Percentiles rank a stretch among this genome's conserved stretches.
Evolutionary conservation across 2,113 vertebrate species (phyloP).

Genomic region (Colaptes auratus): DNA sequence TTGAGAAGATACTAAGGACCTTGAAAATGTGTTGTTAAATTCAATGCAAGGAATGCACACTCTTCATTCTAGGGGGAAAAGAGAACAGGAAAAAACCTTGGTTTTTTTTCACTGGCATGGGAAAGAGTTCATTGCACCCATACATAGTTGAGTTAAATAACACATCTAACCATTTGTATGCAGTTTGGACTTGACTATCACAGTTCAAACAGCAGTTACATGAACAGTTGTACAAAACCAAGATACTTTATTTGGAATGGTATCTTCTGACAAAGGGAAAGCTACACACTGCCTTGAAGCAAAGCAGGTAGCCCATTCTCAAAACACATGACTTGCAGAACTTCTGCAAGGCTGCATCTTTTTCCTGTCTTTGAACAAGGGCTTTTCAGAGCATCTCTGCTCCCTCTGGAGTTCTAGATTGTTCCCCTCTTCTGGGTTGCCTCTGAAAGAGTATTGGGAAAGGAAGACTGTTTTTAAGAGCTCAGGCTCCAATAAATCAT

Average conservation of each 20-base stretch:
- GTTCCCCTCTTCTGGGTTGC: not conserved
- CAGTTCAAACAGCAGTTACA: not conserved
- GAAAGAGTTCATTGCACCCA: not conserved
- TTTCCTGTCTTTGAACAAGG: not conserved
- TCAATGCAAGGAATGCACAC: not conserved
- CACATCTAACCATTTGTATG: not conserved
- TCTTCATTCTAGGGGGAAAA: conserved; percentile 56
- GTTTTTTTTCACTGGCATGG: not conserved
- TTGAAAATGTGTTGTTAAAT: not conserved
- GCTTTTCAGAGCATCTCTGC: not conserved
- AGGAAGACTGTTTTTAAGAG: not conserved
- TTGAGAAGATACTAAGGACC: not conserved
- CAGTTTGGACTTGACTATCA: not conserved
- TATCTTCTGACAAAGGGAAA: not conserved
- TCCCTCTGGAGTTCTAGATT: not conserved
- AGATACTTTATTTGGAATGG: not conserved
- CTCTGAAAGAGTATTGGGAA: not conserved
- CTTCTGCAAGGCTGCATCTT: not conserved
- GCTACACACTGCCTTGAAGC: not conserved
- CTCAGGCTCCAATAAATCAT: not conserved
- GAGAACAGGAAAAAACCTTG: not conserved
- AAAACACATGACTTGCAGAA: not conserved
- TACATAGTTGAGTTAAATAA: not conserved
- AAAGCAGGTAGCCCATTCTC: not conserved
- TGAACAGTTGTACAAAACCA: not conserved